Percentiles rank a stretch among this genome's conserved stretches.
phyloP scores from a whole-genome alignment of 2,888 invertebrate species.

The Toxonevra muliebris region DNA sequence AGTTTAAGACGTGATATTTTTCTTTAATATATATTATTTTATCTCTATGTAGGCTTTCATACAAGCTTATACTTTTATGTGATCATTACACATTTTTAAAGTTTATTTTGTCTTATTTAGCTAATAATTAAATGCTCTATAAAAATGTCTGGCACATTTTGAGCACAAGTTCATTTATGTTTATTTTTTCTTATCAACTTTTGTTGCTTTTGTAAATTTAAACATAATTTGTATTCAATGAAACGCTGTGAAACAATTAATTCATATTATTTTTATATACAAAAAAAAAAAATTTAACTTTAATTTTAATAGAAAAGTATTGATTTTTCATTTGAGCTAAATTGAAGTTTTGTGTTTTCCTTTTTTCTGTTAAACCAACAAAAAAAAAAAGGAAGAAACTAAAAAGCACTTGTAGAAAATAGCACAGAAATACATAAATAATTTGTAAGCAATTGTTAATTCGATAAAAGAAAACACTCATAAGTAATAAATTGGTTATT shows the following conservation, averaged over 20 bases:
- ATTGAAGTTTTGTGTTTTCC: too few relatives aligned
- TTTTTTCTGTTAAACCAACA: too few relatives aligned
- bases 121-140: not conserved
- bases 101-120: constrained; percentile 7
- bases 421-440: constrained; percentile 27
- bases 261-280: constrained; percentile 2
- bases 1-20: constrained; percentile 17
- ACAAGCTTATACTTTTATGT: not conserved
- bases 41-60: constrained; percentile 21
- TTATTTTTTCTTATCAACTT: too few relatives aligned
- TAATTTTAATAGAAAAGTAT: too few relatives aligned
- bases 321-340: too few relatives aligned
- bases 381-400: not conserved
- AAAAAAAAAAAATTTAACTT: too few relatives aligned
- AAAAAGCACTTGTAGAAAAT: constrained; percentile 35
- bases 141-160: constrained; percentile 25
- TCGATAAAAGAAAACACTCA: constrained; percentile 1
- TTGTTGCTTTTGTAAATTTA: not conserved
- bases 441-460: constrained; percentile 20
- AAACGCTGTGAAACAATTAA: constrained; percentile 9
- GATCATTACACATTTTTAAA: not conserved
- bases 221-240: not conserved
- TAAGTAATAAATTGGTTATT: too few relatives aligned
- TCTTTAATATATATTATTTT: constrained; percentile 13
- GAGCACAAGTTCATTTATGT: not conserved